Conservation (phyloP, 2,797 vertebrate species). For the Schizopygopsis malacanthus region DNA sequence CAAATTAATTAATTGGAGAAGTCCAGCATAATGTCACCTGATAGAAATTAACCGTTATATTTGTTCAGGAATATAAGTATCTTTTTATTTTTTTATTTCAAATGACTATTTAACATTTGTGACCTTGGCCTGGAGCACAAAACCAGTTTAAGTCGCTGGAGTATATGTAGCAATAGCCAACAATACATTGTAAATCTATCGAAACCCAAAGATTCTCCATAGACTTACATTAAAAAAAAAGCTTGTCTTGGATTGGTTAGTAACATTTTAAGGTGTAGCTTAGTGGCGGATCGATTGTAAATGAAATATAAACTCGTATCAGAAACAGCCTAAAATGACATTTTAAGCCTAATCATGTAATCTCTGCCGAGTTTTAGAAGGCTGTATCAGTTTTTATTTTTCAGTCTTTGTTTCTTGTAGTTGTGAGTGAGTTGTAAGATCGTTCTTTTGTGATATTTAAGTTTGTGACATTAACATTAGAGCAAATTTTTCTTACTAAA, state of each 20-base stretch:
- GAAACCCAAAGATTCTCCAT: background rate
- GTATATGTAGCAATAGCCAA: too few relatives aligned
- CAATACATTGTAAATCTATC: background rate
- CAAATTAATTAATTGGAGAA: too few relatives aligned
- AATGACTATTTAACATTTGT: too few relatives aligned
- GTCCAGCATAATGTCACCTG: too few relatives aligned
- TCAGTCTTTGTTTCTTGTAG: background rate
- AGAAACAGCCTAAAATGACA: background rate
- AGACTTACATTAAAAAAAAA: background rate
- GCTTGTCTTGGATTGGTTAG: background rate
- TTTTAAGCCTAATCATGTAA: background rate
- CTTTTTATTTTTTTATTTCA: too few relatives aligned
- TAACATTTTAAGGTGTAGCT: background rate
- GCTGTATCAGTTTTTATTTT: background rate
- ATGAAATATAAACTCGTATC: slow-evolving; percentile 5
- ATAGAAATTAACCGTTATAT: too few relatives aligned
- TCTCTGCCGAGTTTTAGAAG: background rate
- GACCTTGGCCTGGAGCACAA: too few relatives aligned
- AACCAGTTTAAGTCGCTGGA: too few relatives aligned
- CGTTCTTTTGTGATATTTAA: background rate
- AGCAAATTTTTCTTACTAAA: background rate
- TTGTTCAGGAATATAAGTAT: too few relatives aligned
- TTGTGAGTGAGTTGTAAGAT: background rate
- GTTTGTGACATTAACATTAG: background rate
- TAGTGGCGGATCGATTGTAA: background rate